phyloP scores from a whole-genome alignment of 2,113 vertebrate genomes.

The Marcusenius ussheri region DNA sequence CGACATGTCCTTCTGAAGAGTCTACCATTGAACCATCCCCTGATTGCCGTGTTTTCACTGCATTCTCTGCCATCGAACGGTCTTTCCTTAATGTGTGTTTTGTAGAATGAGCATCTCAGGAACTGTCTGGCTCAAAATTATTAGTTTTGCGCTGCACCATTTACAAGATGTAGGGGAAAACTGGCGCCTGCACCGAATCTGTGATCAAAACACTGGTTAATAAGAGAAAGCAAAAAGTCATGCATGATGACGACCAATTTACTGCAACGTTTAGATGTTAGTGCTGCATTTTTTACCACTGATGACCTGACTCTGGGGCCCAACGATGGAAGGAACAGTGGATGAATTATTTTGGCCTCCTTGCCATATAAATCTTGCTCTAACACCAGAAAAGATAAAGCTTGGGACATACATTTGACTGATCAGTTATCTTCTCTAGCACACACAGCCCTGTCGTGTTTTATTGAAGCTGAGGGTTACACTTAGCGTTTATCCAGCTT shows the following conservation, averaged over 20 bases:
- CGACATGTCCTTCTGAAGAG: not conserved
- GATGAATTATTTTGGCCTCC: not conserved
- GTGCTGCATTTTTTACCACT: not conserved
- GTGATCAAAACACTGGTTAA: not conserved
- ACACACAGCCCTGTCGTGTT: not conserved
- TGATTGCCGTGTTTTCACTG: not conserved
- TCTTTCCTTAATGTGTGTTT: not conserved
- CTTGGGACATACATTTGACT: not conserved
- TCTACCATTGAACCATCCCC: not conserved
- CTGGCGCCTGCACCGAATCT: not conserved
- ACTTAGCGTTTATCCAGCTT: not conserved
- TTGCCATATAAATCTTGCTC: not conserved
- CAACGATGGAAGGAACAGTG: not conserved
- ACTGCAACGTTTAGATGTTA: not conserved
- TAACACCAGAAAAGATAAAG: not conserved
- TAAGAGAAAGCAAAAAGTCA: not conserved
- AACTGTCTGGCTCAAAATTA: not conserved
- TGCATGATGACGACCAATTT: not conserved
- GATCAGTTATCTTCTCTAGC: not conserved
- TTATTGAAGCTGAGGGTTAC: not conserved
- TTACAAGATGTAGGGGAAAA: not conserved
- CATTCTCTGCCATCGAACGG: not conserved
- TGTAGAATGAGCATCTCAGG: not conserved
- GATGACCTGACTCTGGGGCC: not conserved
- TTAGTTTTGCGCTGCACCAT: not conserved